Evolutionary conservation across 2,797 vertebrate genomes (phyloP).

Genomic region (Eospalax fontanierii): DNA sequence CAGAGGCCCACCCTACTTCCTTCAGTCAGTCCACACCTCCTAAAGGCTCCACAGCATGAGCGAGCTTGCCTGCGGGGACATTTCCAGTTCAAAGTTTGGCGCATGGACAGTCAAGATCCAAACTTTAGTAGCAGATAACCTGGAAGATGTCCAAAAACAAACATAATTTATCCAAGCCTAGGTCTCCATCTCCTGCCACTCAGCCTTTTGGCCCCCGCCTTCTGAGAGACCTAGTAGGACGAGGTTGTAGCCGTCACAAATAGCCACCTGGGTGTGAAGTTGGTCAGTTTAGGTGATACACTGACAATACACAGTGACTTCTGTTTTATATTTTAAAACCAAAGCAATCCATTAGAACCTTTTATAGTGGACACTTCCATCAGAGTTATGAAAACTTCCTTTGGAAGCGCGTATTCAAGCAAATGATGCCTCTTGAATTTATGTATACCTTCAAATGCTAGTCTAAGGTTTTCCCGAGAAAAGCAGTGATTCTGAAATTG

Average conservation of each 20-base stretch:
- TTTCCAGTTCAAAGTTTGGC: not conserved
- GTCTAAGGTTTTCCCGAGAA: conserved; percentile 44
- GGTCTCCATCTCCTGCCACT: not conserved
- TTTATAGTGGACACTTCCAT: conserved; percentile 29
- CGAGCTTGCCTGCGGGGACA: no score
- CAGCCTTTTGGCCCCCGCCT: not conserved
- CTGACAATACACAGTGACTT: not conserved
- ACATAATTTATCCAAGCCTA: not conserved
- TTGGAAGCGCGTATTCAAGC: conserved; percentile 53
- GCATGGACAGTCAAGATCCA: not conserved
- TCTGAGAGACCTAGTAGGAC: not conserved
- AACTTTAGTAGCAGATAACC: not conserved
- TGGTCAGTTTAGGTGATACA: not conserved
- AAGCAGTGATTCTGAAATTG: conserved; percentile 73
- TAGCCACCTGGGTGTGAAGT: not conserved
- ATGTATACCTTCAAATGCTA: conserved; percentile 57
- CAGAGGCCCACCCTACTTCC: not conserved
- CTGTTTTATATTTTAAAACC: conserved; percentile 32
- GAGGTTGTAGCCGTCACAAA: not conserved
- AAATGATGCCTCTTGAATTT: conserved; percentile 47
- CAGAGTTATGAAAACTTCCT: conserved; percentile 55
- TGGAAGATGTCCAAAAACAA: not conserved
- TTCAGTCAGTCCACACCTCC: not conserved
- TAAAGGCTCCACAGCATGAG: not conserved
- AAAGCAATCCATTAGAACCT: not conserved